These are phyloP conservation scores for Cheilosia pagana DNA, from an alignment of 2,888 invertebrate species.

Conservation along the genomic window DNA sequence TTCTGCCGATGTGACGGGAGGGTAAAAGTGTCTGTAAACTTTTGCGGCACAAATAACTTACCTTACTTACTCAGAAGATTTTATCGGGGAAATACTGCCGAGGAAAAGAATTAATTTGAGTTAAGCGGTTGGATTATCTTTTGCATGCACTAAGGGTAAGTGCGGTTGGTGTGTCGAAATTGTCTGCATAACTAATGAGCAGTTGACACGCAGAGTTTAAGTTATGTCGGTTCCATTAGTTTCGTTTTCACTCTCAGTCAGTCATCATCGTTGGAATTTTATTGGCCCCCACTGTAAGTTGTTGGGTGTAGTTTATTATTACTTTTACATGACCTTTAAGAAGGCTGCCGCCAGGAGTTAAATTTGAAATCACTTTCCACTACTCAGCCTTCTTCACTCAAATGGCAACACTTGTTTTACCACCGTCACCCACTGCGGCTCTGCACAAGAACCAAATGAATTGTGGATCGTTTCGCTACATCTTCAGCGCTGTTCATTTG, in stretches of 20 bases:
- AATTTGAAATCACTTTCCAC: too few relatives aligned
- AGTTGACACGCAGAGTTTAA: background rate
- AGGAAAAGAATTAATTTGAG: constrained; percentile 6
- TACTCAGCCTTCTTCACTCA: too few relatives aligned
- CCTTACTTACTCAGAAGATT: background rate
- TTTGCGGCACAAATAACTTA: background rate
- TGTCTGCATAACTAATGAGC: background rate
- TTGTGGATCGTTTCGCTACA: background rate
- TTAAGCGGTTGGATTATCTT: background rate
- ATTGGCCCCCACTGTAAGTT: too few relatives aligned
- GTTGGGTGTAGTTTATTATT: too few relatives aligned
- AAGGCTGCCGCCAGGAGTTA: too few relatives aligned
- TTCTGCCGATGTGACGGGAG: too few relatives aligned
- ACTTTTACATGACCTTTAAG: too few relatives aligned
- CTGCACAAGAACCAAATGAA: background rate
- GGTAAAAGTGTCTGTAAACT: background rate
- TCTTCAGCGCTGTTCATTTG: background rate
- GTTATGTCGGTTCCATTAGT: background rate
- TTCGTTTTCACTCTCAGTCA: background rate
- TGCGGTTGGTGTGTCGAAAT: background rate
- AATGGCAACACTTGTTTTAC: background rate
- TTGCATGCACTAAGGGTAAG: background rate
- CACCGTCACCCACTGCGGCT: background rate
- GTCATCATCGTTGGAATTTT: too few relatives aligned
- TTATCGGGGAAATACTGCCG: background rate